phyloP scores from a whole-genome alignment of 2,797 vertebrate species.

The Phrynocephalus vlangalii region DNA sequence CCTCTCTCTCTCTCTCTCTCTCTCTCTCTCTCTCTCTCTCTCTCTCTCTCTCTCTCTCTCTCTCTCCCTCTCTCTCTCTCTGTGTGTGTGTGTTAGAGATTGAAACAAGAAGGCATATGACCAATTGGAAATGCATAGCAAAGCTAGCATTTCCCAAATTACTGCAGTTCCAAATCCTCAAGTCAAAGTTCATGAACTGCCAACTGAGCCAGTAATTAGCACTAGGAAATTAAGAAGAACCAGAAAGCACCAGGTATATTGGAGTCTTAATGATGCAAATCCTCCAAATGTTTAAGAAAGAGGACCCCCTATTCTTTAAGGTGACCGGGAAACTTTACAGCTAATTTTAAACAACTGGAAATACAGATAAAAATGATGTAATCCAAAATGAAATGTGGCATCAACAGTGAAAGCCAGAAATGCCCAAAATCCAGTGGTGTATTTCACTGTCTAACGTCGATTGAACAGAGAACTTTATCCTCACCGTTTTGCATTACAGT shows the following conservation, averaged over 20 bases:
- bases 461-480: too few species aligned
- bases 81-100: too few species aligned
- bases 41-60: too few species aligned
- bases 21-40: background rate
- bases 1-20: background rate
- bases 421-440: background rate
- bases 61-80: too few species aligned
- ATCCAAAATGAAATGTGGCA: background rate
- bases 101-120: background rate
- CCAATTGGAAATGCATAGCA: background rate
- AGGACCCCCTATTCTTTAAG: background rate
- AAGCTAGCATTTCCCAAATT: slow-evolving; percentile 15
- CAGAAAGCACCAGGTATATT: background rate
- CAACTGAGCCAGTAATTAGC: background rate
- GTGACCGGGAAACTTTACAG: background rate
- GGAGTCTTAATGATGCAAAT: background rate
- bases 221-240: background rate
- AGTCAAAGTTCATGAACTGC: slow-evolving; percentile 23
- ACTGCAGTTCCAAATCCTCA: rapidly evolving
- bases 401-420: background rate
- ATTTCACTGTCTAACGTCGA: too few species aligned
- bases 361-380: background rate
- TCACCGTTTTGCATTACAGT: too few species aligned
- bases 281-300: background rate
- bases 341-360: background rate